Percentiles rank a stretch among this genome's conserved stretches.
phyloP scores from a whole-genome alignment of 2,797 vertebrate species.

The Sebastes taczanowskii region DNA sequence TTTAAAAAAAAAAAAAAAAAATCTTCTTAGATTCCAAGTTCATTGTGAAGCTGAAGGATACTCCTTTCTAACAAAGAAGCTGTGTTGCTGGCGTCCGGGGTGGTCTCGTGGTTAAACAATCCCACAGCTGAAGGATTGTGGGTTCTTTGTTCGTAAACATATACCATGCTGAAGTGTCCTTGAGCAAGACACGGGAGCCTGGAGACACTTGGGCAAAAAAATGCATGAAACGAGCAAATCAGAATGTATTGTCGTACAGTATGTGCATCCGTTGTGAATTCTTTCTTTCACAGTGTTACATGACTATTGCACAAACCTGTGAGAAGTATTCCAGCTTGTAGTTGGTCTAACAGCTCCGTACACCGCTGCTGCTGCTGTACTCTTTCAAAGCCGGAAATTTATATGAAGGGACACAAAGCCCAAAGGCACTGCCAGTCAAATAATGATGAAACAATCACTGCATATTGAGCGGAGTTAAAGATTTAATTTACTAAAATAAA shows the following conservation, averaged over 20 bases:
- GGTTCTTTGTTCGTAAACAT: conserved; percentile 41
- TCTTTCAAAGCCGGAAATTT: conserved; percentile 35
- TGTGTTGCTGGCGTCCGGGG: conserved; percentile 32
- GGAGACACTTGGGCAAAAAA: neutral
- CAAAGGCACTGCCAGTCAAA: conserved; percentile 46
- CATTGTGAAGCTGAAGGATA: conserved; percentile 35
- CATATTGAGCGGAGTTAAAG: conserved; percentile 41
- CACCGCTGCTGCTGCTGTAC: neutral
- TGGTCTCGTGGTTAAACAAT: conserved; percentile 54
- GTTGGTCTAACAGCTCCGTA: conserved; percentile 18
- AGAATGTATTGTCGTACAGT: neutral
- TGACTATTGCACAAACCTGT: conserved; percentile 54
- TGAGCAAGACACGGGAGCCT: conserved; percentile 9
- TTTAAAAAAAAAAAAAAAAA: neutral
- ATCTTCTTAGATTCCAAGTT: conserved; percentile 34
- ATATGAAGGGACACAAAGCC: conserved; percentile 53
- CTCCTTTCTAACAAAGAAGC: conserved; percentile 22
- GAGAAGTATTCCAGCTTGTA: conserved; percentile 1
- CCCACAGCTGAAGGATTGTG: conserved; percentile 25
- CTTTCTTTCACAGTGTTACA: conserved; percentile 56
- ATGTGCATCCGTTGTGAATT: conserved; percentile 1
- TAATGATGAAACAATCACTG: conserved; percentile 56
- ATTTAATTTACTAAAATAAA: conserved; percentile 57
- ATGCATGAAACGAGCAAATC: conserved; percentile 1
- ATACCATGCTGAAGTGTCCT: conserved; percentile 22